Evolutionary conservation across 2,888 invertebrate species (phyloP).

Genomic region (Limenitis arthemis): DNA sequence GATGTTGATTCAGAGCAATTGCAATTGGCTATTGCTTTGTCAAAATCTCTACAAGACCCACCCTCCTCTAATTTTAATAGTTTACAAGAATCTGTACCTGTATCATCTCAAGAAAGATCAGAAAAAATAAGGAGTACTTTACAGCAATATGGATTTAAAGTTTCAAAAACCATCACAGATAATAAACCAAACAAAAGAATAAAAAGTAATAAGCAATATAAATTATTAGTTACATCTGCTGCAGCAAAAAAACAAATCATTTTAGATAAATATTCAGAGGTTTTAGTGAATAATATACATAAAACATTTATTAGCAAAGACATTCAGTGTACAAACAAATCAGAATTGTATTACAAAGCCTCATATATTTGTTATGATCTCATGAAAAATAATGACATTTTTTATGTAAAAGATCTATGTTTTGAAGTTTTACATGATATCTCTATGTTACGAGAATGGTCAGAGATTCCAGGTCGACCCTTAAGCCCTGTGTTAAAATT

Average conservation of each 20-base stretch:
- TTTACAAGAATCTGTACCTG: slow-evolving; percentile 22
- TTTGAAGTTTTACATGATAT: slow-evolving; percentile 48
- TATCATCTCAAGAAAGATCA: slow-evolving; percentile 40
- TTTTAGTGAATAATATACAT: slow-evolving; percentile 34
- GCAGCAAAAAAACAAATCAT: slow-evolving; percentile 47
- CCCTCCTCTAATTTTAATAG: slow-evolving; percentile 17
- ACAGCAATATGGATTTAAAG: slow-evolving; percentile 74
- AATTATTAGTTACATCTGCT: slow-evolving; percentile 40
- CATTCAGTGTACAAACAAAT: slow-evolving; percentile 12
- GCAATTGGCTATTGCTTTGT: slow-evolving; percentile 77
- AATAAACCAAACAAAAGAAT: slow-evolving; percentile 30
- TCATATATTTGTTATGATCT: slow-evolving; percentile 40
- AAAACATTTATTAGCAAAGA: background rate
- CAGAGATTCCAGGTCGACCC: slow-evolving; percentile 75
- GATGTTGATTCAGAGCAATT: slow-evolving; percentile 77
- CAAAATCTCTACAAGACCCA: slow-evolving; percentile 65
- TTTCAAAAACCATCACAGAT: slow-evolving; percentile 42
- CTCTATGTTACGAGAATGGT: slow-evolving; percentile 73
- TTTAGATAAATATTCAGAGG: slow-evolving; percentile 45
- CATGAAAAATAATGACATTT: slow-evolving; percentile 43
- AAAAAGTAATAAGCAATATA: slow-evolving; percentile 39
- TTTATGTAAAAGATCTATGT: slow-evolving; percentile 55
- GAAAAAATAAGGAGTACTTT: slow-evolving; percentile 65
- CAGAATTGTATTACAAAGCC: slow-evolving; percentile 37
- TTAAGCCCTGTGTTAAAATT: slow-evolving; percentile 54